phyloP scores from a whole-genome alignment of 2,797 vertebrate species.

The Gymnothorax reevesii region DNA sequence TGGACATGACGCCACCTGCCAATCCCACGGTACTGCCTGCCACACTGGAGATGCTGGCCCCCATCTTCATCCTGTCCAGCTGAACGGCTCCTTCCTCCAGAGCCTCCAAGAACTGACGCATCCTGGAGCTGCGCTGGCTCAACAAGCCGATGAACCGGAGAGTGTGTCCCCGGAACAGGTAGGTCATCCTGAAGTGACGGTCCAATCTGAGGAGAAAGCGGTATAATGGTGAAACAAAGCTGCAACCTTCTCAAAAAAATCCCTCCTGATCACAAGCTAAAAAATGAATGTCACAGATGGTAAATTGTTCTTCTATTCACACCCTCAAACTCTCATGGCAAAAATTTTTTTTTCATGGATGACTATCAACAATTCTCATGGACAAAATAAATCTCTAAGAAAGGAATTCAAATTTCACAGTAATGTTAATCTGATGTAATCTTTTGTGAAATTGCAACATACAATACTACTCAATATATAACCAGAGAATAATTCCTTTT shows the following conservation, averaged over 20 bases:
- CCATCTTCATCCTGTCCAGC: slow-evolving; percentile 65
- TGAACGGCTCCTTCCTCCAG: slow-evolving; percentile 61
- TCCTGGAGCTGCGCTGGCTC: slow-evolving; percentile 37
- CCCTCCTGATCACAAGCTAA: too few relatives aligned
- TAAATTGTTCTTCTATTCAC: too few relatives aligned
- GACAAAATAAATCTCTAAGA: too few relatives aligned
- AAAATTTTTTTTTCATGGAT: too few relatives aligned
- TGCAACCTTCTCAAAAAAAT: not conserved
- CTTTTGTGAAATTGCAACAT: too few relatives aligned
- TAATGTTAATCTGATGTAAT: too few relatives aligned
- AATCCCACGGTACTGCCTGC: slow-evolving; percentile 67
- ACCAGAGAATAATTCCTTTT: not conserved
- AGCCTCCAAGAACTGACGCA: slow-evolving; percentile 57
- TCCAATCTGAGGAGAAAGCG: slow-evolving; percentile 53
- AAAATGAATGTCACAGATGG: too few relatives aligned
- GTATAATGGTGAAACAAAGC: not conserved
- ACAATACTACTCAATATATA: not conserved
- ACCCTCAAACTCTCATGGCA: too few relatives aligned
- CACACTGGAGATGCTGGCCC: slow-evolving; percentile 69
- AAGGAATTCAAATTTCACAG: too few relatives aligned
- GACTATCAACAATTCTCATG: too few relatives aligned
- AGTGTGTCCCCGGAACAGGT: slow-evolving; percentile 51
- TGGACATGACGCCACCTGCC: slow-evolving; percentile 62
- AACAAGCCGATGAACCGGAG: slow-evolving; percentile 56
- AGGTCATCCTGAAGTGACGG: slow-evolving; percentile 54